These are phyloP conservation scores for Stegana nigrithorax DNA, from an alignment of 2,888 invertebrate species.

Conservation along the genomic window DNA sequence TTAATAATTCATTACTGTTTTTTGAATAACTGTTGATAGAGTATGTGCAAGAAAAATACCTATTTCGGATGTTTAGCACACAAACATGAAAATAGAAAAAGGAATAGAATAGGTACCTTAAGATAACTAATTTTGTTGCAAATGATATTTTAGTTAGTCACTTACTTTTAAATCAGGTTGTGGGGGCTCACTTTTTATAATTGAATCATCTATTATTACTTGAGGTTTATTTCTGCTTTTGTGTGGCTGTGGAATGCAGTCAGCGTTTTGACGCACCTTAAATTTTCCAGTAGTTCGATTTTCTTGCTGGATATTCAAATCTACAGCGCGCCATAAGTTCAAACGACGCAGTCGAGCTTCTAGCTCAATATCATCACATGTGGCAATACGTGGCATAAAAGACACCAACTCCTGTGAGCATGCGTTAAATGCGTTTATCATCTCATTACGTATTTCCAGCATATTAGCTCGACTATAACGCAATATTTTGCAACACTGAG, in stretches of 20 bases:
- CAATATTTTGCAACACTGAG: slow-evolving; percentile 29
- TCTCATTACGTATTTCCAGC: slow-evolving; percentile 54
- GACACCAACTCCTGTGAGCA: slow-evolving; percentile 39
- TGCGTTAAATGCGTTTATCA: slow-evolving; percentile 41
- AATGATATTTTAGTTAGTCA: too few species aligned
- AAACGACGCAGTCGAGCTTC: slow-evolving; percentile 55
- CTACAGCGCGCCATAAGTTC: slow-evolving; percentile 50
- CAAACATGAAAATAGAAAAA: neutral
- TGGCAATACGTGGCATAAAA: slow-evolving; percentile 52
- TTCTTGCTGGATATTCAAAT: neutral
- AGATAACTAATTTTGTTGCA: too few species aligned
- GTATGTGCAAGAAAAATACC: too few species aligned
- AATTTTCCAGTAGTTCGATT: slow-evolving; percentile 18
- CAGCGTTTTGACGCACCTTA: slow-evolving; percentile 20
- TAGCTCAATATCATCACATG: slow-evolving; percentile 60
- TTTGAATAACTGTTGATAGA: too few species aligned
- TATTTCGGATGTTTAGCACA: too few species aligned
- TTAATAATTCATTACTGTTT: too few species aligned
- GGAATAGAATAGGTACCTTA: too few species aligned
- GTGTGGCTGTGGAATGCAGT: slow-evolving; percentile 21
- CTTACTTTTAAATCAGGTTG: slow-evolving; percentile 58
- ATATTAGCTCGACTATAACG: slow-evolving; percentile 54
- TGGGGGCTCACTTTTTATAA: slow-evolving; percentile 60
- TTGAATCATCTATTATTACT: slow-evolving; percentile 54
- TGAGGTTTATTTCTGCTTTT: slow-evolving; percentile 53